Evolutionary conservation across 2,888 invertebrate genomes (phyloP).

Genomic region (Thalpophila matura): DNA sequence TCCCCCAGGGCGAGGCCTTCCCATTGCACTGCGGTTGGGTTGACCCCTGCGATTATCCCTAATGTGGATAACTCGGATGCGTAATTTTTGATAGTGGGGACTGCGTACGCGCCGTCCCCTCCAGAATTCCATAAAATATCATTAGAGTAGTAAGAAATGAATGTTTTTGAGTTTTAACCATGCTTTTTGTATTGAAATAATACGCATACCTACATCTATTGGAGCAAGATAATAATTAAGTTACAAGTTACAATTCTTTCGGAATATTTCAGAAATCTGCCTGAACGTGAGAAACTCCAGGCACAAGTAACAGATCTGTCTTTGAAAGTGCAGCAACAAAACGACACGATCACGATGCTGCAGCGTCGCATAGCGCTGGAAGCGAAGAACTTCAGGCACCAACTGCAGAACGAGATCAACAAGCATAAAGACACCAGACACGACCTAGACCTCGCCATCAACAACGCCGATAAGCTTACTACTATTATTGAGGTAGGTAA

Average conservation of each 20-base stretch:
- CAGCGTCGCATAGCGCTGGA: conserved; percentile 94
- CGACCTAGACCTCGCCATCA: conserved; percentile 92
- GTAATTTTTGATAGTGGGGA: too few relatives aligned
- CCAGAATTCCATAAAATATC: too few relatives aligned
- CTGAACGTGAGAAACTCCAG: conserved; percentile 94
- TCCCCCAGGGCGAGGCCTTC: too few relatives aligned
- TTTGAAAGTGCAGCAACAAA: conserved; percentile 91
- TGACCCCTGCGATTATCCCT: too few relatives aligned
- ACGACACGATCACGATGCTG: conserved; percentile 91
- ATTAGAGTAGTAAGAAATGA: too few relatives aligned
- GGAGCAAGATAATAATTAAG: conserved; percentile 74
- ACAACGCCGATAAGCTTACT: conserved; percentile 91
- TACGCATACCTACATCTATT: conserved; percentile 93
- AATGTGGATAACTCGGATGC: too few relatives aligned
- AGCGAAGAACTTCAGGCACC: conserved; percentile 93
- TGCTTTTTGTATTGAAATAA: too few relatives aligned
- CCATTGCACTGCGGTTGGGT: too few relatives aligned
- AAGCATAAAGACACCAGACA: conserved; percentile 93
- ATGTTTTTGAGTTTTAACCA: too few relatives aligned
- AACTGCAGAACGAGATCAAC: conserved; percentile 92
- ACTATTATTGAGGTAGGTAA: conserved; percentile 90
- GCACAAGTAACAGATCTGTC: conserved; percentile 91
- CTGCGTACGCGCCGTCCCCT: too few relatives aligned
- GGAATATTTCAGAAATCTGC: conserved; percentile 89
- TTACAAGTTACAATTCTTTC: neutral